A percentile compares a stretch with the other conserved stretches of the same genome.
These are phyloP conservation scores for Yoshiicerus persimilis DNA, from an alignment of 1,140 invertebrate genomes.

Conservation along the genomic window DNA sequence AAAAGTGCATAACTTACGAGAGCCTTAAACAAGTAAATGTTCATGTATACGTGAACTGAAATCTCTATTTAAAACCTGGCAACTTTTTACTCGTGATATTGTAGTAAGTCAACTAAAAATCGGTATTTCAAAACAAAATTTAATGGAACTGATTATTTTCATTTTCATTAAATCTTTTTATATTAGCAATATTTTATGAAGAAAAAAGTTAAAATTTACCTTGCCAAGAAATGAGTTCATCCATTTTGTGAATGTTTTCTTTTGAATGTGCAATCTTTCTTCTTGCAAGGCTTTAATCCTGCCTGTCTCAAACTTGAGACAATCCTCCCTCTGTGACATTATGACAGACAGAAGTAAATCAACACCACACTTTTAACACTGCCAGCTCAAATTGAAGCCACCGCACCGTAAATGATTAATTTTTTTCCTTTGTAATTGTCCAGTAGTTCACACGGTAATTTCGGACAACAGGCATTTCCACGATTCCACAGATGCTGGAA, in stretches of 20 bases:
- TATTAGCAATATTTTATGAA: neutral
- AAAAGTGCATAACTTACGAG: no score
- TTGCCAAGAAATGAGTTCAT: slow-evolving; percentile 98
- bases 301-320: slow-evolving; percentile 92
- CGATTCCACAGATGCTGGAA: neutral
- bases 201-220: slow-evolving; percentile 61
- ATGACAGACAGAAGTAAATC: neutral
- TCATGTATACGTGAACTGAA: no score
- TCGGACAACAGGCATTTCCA: neutral
- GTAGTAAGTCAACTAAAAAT: no score
- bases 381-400: neutral
- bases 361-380: neutral
- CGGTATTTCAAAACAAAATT: no score
- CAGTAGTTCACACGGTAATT: neutral
- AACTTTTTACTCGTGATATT: no score
- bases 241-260: slow-evolving; percentile 99
- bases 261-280: slow-evolving; percentile 95
- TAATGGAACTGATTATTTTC: no score
- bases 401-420: neutral
- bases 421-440: neutral
- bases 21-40: no score
- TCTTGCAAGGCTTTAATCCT: slow-evolving; percentile 95
- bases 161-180: no score
- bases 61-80: no score
- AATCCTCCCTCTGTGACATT: slow-evolving; percentile 58